Percentiles rank a stretch among this genome's conserved stretches.
Evolutionary conservation across 2,113 vertebrate genomes (phyloP).

Genomic region (Nansenia antarctica): DNA sequence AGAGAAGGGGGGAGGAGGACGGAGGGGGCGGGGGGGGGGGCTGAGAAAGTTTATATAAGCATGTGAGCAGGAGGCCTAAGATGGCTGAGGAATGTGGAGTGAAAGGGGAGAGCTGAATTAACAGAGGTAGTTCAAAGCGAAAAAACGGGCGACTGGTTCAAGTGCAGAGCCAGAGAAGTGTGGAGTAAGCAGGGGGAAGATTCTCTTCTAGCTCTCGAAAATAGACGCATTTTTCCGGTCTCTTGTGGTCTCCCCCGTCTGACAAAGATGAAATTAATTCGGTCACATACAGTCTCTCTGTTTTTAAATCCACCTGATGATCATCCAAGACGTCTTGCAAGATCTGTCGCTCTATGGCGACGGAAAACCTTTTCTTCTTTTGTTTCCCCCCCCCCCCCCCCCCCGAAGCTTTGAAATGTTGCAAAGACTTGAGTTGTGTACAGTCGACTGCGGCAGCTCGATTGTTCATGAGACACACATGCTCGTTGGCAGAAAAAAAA

Average conservation of each 20-base stretch:
- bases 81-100: constrained; percentile 72
- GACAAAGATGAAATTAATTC: neutral
- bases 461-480: constrained; percentile 25
- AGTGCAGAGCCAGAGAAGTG: neutral
- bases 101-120: constrained; percentile 61
- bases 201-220: neutral
- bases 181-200: neutral
- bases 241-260: neutral
- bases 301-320: neutral
- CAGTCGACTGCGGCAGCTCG: constrained; percentile 12
- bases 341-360: too few species aligned
- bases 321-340: too few species aligned
- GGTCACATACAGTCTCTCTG: neutral
- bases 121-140: constrained; percentile 66
- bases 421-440: neutral
- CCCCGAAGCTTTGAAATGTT: neutral
- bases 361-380: neutral
- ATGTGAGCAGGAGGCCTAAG: constrained; percentile 68
- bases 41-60: constrained; percentile 74
- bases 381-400: too few species aligned
- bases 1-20: constrained; percentile 31
- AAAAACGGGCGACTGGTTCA: neutral
- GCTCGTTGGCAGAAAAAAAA: constrained; percentile 15
- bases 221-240: neutral
- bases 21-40: constrained; percentile 14